phyloP scores from a whole-genome alignment of 2,113 vertebrate species.

The Gulo gulo region DNA sequence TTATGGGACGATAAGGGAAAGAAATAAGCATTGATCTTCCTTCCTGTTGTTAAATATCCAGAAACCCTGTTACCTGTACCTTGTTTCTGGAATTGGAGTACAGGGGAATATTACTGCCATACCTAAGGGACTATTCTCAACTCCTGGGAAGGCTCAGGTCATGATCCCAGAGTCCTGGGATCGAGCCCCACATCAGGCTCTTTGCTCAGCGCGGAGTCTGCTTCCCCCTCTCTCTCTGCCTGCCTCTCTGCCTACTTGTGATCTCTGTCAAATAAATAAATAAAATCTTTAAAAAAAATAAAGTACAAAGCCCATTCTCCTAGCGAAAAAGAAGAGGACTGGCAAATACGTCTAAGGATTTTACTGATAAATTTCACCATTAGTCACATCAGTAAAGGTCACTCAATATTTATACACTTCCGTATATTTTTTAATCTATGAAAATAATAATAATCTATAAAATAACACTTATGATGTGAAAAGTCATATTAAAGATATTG shows the following conservation, averaged over 20 bases:
- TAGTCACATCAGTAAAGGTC: background rate
- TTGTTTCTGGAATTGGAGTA: background rate
- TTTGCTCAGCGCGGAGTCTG: too few relatives aligned
- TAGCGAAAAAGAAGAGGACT: background rate
- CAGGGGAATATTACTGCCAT: too few relatives aligned
- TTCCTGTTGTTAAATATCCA: background rate
- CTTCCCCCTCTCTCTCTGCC: too few relatives aligned
- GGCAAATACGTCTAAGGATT: background rate
- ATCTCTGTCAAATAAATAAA: too few relatives aligned
- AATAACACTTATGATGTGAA: background rate
- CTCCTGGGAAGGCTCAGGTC: background rate
- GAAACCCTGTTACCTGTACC: background rate
- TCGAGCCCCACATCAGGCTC: too few relatives aligned
- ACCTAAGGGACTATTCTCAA: background rate
- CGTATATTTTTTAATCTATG: background rate
- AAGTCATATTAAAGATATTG: background rate
- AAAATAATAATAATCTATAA: background rate
- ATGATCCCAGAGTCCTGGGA: background rate
- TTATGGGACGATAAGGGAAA: background rate
- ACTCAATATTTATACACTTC: background rate
- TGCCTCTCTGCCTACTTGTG: too few relatives aligned
- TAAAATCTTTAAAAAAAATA: background rate
- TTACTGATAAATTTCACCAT: background rate
- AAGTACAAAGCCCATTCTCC: background rate
- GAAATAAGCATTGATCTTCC: background rate